Percentiles rank a stretch among this genome's conserved stretches.
Evolutionary conservation across 2,888 invertebrate genomes (phyloP).

Genomic region (Tenthredo amoena): DNA sequence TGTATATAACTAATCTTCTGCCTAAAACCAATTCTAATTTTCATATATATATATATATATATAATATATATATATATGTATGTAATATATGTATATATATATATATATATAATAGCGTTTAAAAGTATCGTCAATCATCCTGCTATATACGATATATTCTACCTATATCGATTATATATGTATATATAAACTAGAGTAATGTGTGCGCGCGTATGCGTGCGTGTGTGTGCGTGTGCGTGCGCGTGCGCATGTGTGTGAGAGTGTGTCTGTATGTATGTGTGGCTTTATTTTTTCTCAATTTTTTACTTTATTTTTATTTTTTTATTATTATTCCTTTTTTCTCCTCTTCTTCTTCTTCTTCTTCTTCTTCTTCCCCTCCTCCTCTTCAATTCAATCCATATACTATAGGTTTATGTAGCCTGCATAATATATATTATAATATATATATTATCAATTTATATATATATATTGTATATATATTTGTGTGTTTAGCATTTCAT

Average conservation of each 20-base stretch:
- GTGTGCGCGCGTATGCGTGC: background rate
- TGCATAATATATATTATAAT: background rate
- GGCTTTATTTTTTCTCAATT: no score
- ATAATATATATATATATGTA: conserved; percentile 70
- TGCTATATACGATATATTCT: conserved; percentile 62
- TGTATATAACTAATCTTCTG: conserved; percentile 59
- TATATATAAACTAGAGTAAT: conserved; percentile 63
- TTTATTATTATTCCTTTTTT: no score
- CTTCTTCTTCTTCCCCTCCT: no score
- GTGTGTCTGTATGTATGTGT: no score
- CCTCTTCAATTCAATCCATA: no score
- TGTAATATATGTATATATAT: conserved; percentile 66
- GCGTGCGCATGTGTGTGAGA: no score
- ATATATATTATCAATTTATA: no score
- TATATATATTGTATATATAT: conserved; percentile 67
- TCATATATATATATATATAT: background rate
- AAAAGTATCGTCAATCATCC: conserved; percentile 65
- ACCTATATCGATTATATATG: conserved; percentile 71
- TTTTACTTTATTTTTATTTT: no score
- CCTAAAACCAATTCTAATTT: conserved; percentile 71
- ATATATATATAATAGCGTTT: conserved; percentile 63
- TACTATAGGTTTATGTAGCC: no score
- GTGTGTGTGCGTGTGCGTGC: background rate
- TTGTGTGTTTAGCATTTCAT: conserved; percentile 75
- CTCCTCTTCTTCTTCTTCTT: no score